Base-by-base conservation (phyloP, 2,113 vertebrate species). In the Actenoides hombroni region DNA sequence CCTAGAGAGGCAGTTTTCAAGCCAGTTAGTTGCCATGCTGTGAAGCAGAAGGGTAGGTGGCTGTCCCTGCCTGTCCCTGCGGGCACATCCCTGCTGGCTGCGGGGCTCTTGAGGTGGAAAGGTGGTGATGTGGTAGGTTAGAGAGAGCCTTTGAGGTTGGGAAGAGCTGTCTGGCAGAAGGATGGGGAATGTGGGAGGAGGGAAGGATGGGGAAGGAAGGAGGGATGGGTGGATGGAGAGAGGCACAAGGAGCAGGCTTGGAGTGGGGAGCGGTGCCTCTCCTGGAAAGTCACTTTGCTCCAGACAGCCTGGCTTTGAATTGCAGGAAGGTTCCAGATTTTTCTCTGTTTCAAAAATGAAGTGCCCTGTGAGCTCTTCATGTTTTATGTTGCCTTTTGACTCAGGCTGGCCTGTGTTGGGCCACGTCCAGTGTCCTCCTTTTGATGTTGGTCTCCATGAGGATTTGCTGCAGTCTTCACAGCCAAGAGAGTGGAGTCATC, bases 361-460 rank as follows among this genome's bases (percentile, higher is more conserved):
- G 83, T 8, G 5, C 86, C 90, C 86, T 56, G 11, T 83, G 94
- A 95, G 73, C 92, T 61, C 37, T 65, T 44, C 48, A 9, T 92
- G 88, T 67, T 97, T 97, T 81, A 40, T 77, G 95, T 83, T 96
- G 92, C 60, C 92, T 83, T 94, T 81, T 54, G 94, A 77, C 81
- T 97, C 8, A 0, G 75, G 76, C 71, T 76, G 82, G 82, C 93
- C 92, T 73, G 70, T 53, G 63, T 56, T 95, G 95, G 97, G 92
- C 80, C 51, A 28, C 77, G 64, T 95, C 94, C 95, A 86, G 37
- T 15, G 4, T 86, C 69, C 56, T 91, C 91, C 84, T 83, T 92
- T 88, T 97, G 96, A 97, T 98, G 95, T 97, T 92, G 26, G 56
- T 95, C 92, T 97, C 94, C 88, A 70, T 24, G 84, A 93, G 94